A percentile compares a stretch with the other conserved stretches of the same genome.
These are phyloP conservation scores for Pandion haliaetus DNA, from an alignment of 2,113 vertebrate genomes.

Conservation along the genomic window DNA sequence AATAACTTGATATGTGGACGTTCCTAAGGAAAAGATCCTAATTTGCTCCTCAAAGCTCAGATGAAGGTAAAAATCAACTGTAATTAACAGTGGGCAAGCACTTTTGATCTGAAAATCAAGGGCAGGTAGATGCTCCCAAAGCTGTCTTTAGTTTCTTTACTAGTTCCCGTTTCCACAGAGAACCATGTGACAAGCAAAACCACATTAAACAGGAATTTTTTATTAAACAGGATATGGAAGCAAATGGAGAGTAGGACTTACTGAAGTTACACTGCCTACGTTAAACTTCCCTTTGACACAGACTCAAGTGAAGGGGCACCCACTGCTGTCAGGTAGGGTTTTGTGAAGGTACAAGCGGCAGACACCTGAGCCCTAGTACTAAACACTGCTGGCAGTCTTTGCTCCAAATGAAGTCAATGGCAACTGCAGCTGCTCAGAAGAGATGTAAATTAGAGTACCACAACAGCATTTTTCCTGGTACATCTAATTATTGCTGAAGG, in stretches of 20 bases:
- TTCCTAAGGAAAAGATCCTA: background rate
- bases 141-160: background rate
- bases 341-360: background rate
- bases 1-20: background rate
- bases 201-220: background rate
- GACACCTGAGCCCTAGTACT: background rate
- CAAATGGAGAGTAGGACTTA: background rate
- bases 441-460: slow-evolving; percentile 1
- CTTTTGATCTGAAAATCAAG: background rate
- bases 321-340: background rate
- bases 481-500: background rate
- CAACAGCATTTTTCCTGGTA: background rate
- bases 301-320: background rate
- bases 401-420: background rate
- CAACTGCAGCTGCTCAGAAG: slow-evolving; percentile 20
- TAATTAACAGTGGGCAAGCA: background rate
- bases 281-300: background rate
- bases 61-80: background rate
- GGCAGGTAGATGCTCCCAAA: background rate
- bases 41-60: background rate
- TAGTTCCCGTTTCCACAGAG: background rate
- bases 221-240: background rate
- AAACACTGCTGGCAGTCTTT: background rate
- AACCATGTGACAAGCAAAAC: background rate
- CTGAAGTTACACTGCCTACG: background rate